Evolutionary conservation across 2,797 vertebrate genomes (phyloP), one percentile per base, ranked within the genome.

Genomic region (Eulemur rubriventer): DNA sequence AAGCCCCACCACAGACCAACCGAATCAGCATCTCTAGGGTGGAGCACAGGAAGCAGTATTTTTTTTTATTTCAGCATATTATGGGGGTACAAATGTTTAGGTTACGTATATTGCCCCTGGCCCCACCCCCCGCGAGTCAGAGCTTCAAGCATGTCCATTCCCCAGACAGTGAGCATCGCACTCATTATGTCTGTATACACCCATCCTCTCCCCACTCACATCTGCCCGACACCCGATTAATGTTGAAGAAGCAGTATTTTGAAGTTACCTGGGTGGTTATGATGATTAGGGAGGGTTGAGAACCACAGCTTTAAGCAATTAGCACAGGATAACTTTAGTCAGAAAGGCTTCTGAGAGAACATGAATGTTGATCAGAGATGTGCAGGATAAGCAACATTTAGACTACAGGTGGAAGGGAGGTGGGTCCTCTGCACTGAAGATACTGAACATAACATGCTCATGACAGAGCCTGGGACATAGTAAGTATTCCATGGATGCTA

Each of bases 381-480:
- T 95, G 18, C 91, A 73, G 11, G 28, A 55, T 94, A 95, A 94
- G 73, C 33, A 89, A 82, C 82, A 85, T 52, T 91, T 82, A 81
- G 52, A 76, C 26, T 76, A 41, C 28, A 84, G 72, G 80, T 43
- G 57, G 35, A 97, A 96, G 35, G 14, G 65, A 93, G n/a, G 52
- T 84, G 18, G 38, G 2, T 63, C 52, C 92, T 92, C 84, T 38
- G 38, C 11, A 26, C 38, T 35, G 18, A 57, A 75, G 11, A 38
- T 86, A 78, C 9, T 67, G 35, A 81, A 81, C 11, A 57, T 18
- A 85, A 76, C n/a, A 75, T 73, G 75, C 14, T 89, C 43, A 82
- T 83, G 63, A 94, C 35, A 83, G 28, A 35, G 8, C 20, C 63
- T 75, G 43, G 41, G 4, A 84, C 8, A 88, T 10, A 63, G 6